Percentiles rank a stretch among this genome's conserved stretches.
Evolutionary conservation across 2,888 invertebrate genomes (phyloP).

Genomic region (Lithophane socia): DNA sequence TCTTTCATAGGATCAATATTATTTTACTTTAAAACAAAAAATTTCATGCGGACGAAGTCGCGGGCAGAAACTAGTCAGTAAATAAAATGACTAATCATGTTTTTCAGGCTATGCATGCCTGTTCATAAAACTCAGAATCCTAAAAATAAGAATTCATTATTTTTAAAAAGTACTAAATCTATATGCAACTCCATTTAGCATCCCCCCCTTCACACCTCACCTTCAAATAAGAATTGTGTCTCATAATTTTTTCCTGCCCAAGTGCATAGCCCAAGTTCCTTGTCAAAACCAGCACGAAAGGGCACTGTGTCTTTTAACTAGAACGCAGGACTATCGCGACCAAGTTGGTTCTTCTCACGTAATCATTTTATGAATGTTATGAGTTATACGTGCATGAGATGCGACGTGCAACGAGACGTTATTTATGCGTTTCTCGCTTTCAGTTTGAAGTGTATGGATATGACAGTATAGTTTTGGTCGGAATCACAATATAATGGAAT

Average conservation of each 20-base stretch:
- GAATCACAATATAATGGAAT: background rate
- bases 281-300: slow-evolving; percentile 7
- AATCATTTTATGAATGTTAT: slow-evolving; percentile 84
- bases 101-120: no score
- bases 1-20: no score
- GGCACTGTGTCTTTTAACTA: slow-evolving; percentile 32
- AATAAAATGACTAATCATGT: no score
- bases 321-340: slow-evolving; percentile 22
- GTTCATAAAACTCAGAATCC: no score
- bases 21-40: no score
- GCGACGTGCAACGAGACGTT: slow-evolving; percentile 73
- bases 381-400: slow-evolving; percentile 79
- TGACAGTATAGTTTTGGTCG: slow-evolving; percentile 18
- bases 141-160: no score
- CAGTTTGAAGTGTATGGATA: slow-evolving; percentile 58
- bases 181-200: no score
- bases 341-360: slow-evolving; percentile 77
- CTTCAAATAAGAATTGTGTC: background rate
- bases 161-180: no score
- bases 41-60: no score
- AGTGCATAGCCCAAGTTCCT: slow-evolving; percentile 2
- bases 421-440: slow-evolving; percentile 72
- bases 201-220: no score
- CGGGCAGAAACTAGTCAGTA: no score
- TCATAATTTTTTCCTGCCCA: background rate